A percentile compares a stretch with the other conserved stretches of the same genome.
Conservation (phyloP, 2,888 invertebrate genomes). For the Lordiphosa fenestrarum region DNA sequence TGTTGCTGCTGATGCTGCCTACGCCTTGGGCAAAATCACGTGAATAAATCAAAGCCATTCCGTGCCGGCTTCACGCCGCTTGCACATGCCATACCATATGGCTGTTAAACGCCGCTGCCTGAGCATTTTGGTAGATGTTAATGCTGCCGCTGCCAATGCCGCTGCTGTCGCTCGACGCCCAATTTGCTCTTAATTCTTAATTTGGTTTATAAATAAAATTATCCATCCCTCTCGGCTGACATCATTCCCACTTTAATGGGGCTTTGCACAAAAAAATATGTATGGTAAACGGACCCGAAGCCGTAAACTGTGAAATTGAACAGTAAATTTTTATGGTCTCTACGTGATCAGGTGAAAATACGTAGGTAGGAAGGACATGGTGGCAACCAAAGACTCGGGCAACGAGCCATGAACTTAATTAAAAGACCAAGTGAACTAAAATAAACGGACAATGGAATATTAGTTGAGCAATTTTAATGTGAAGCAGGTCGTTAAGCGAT, state of each 20-base stretch:
- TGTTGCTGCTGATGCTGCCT: constrained; percentile 3
- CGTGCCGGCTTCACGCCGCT: constrained; percentile 18
- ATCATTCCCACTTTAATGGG: constrained; percentile 21
- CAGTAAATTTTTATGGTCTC: constrained; percentile 29
- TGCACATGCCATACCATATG: constrained; percentile 29
- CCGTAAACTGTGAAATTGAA: constrained; percentile 38
- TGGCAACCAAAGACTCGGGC: too few species aligned
- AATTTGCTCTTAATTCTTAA: constrained; percentile 41
- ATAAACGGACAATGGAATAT: constrained; percentile 40
- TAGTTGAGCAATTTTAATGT: constrained; percentile 24
- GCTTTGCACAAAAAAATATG: constrained; percentile 15
- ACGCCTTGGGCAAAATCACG: constrained; percentile 13
- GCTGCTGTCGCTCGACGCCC: constrained; percentile 14
- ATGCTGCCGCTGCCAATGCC: constrained; percentile 13
- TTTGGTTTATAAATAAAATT: constrained; percentile 43
- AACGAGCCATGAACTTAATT: constrained; percentile 28
- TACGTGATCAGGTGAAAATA: constrained; percentile 26
- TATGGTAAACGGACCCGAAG: constrained; percentile 6
- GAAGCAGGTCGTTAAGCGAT: too few species aligned
- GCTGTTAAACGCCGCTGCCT: constrained; percentile 9
- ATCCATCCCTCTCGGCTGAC: constrained; percentile 34
- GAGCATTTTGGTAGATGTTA: constrained; percentile 14
- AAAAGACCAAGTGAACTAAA: constrained; percentile 34
- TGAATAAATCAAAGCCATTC: constrained; percentile 9
- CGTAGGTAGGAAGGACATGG: too few species aligned